A percentile compares a stretch with the other conserved stretches of the same genome.
Evolutionary conservation across 2,888 invertebrate genomes (phyloP).

Genomic region (Leptopilina drosophilae): DNA sequence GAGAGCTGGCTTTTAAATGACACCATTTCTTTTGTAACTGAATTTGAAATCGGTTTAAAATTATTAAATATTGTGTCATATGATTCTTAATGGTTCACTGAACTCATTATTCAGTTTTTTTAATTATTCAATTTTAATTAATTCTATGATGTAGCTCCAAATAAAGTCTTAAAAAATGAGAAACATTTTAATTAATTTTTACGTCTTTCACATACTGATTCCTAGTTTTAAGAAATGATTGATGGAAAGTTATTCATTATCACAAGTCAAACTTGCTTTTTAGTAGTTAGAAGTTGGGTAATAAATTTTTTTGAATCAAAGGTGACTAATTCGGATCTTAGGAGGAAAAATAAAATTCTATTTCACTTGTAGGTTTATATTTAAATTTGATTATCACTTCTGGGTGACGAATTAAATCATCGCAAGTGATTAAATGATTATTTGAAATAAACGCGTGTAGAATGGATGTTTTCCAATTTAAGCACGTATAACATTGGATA

Average conservation of each 20-base stretch:
- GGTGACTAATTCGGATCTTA: no score
- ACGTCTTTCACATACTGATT: no score
- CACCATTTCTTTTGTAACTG: neutral
- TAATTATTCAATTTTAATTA: neutral
- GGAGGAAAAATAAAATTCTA: no score
- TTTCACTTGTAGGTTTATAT: neutral
- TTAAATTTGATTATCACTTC: neutral
- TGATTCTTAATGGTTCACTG: neutral
- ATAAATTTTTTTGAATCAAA: no score
- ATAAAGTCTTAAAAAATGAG: no score
- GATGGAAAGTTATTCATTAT: no score
- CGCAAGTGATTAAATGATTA: neutral
- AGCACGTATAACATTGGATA: neutral
- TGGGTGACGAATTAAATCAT: neutral
- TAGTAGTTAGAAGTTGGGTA: no score
- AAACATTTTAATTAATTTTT: no score
- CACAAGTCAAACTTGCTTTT: no score
- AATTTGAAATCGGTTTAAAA: neutral
- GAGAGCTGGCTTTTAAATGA: constrained; percentile 12
- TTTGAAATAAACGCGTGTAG: neutral
- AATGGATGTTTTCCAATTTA: neutral
- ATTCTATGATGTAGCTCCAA: no score
- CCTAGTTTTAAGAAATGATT: no score
- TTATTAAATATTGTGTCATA: neutral
- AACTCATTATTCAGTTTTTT: neutral